Percentiles rank a stretch among this genome's conserved stretches.
These are phyloP conservation scores for Buathra laborator DNA, from an alignment of 2,888 invertebrate species.

Conservation along the genomic window DNA sequence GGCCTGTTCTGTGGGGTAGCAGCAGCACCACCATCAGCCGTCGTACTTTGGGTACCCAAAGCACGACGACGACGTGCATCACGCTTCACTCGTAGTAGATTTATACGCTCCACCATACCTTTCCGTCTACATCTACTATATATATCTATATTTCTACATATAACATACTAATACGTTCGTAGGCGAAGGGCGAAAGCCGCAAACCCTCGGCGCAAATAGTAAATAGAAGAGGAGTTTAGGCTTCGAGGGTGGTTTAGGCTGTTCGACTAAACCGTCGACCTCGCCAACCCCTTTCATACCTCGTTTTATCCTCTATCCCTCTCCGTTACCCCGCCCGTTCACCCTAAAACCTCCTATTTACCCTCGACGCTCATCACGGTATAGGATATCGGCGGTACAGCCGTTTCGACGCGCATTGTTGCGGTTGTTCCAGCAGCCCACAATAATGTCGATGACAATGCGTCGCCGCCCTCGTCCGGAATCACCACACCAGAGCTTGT, in stretches of 20 bases:
- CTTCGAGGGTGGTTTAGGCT: slow-evolving; percentile 35
- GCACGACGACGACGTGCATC: slow-evolving; percentile 16
- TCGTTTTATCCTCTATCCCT: slow-evolving; percentile 24
- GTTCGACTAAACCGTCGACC: slow-evolving; percentile 28
- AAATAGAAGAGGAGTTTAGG: slow-evolving; percentile 42
- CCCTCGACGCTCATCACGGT: slow-evolving; percentile 42
- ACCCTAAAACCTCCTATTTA: slow-evolving; percentile 17
- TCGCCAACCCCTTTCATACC: slow-evolving; percentile 19
- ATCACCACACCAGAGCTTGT: slow-evolving; percentile 37
- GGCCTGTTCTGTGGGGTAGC: neutral
- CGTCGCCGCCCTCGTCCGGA: slow-evolving; percentile 62
- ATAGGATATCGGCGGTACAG: slow-evolving; percentile 23
- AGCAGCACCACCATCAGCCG: slow-evolving; percentile 1
- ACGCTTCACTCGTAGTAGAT: neutral
- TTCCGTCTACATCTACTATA: neutral
- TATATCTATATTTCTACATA: neutral
- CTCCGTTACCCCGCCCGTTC: slow-evolving; percentile 1
- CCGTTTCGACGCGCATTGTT: slow-evolving; percentile 52
- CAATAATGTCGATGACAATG: slow-evolving; percentile 74
- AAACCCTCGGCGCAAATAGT: slow-evolving; percentile 33
- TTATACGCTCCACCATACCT: neutral
- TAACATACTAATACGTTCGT: neutral
- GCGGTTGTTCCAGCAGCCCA: slow-evolving; percentile 66
- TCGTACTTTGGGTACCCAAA: neutral
- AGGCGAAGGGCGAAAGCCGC: neutral